phyloP scores from a whole-genome alignment of 2,797 vertebrate genomes.

The Fratercula arctica region DNA sequence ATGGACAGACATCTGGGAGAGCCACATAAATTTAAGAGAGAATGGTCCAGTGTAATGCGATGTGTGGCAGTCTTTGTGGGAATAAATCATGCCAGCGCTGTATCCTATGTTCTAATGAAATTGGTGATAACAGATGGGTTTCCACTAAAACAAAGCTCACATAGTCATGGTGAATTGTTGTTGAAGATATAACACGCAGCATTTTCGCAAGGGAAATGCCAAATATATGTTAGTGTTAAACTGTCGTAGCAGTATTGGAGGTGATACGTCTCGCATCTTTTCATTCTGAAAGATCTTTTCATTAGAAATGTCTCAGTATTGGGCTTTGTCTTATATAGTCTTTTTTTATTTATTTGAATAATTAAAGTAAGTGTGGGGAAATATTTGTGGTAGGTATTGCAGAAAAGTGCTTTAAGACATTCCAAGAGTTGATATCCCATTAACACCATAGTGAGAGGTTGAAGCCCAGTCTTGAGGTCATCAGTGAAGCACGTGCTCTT shows the following conservation, averaged over 20 bases:
- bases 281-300: background rate
- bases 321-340: background rate
- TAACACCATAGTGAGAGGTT: rapidly evolving
- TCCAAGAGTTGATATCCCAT: background rate
- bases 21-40: constrained; percentile 95
- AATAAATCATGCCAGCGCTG: constrained; percentile 97
- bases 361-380: background rate
- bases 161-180: background rate
- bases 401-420: background rate
- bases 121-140: background rate
- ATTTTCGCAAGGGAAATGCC: background rate
- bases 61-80: constrained; percentile 97
- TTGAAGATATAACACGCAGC: background rate
- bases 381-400: background rate
- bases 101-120: constrained; percentile 80
- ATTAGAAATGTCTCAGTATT: background rate
- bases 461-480: background rate
- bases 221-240: background rate
- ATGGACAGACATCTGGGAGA: constrained; percentile 92
- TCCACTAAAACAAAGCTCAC: constrained; percentile 19
- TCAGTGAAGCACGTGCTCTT: background rate
- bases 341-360: background rate
- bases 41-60: constrained; percentile 98
- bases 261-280: background rate
- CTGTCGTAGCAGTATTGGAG: background rate